These are phyloP conservation scores for Nasonia oneida DNA, from an alignment of 2,888 invertebrate genomes.

Conservation along the genomic window DNA sequence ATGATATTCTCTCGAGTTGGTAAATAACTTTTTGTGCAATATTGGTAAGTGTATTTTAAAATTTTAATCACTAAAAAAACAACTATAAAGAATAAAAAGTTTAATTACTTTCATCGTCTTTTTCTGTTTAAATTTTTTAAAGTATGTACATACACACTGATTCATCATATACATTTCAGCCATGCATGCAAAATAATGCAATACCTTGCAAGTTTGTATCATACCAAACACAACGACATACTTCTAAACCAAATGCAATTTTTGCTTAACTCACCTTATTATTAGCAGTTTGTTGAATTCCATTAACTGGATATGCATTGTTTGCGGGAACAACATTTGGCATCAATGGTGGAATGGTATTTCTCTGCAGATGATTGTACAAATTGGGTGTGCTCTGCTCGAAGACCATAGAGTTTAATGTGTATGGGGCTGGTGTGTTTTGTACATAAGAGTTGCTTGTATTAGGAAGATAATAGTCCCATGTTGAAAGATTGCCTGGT, in stretches of 20 bases:
- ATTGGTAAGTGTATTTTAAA: no score
- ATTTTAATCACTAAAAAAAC: no score
- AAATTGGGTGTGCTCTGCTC: conserved; percentile 54
- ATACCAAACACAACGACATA: not conserved
- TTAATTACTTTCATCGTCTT: no score
- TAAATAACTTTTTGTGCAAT: no score
- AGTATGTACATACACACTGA: not conserved
- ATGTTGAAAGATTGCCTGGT: conserved; percentile 63
- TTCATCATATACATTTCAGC: not conserved
- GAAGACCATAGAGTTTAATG: conserved; percentile 44
- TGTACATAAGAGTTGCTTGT: conserved; percentile 51
- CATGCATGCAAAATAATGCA: not conserved
- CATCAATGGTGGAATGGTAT: conserved; percentile 47
- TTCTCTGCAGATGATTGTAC: conserved; percentile 52
- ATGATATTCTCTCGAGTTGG: no score
- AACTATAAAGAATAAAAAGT: no score
- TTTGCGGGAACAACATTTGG: conserved; percentile 35
- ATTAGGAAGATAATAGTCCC: conserved; percentile 67
- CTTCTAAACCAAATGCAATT: not conserved
- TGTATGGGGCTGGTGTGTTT: conserved; percentile 19
- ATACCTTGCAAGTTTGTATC: not conserved
- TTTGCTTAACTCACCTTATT: conserved; percentile 46
- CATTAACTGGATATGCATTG: conserved; percentile 39
- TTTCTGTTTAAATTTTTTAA: no score
- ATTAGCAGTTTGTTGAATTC: conserved; percentile 11